A percentile compares a stretch with the other conserved stretches of the same genome.
These are phyloP conservation scores for Mandrillus leucophaeus DNA, from an alignment of 2,113 vertebrate species.

Conservation along the genomic window DNA sequence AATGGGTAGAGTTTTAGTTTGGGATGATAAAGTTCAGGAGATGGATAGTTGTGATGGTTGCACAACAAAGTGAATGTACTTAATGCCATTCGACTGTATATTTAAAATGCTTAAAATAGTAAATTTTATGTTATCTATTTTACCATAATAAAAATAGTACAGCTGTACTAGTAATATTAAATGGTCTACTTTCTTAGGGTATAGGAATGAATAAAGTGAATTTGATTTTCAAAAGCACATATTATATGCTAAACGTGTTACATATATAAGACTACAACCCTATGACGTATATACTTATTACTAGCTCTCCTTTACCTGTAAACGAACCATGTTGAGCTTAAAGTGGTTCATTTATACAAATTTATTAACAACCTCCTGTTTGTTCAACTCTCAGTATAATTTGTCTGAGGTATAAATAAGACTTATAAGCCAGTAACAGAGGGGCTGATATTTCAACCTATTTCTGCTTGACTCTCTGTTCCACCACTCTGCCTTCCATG, in stretches of 20 bases:
- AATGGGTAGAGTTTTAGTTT: conserved; percentile 14
- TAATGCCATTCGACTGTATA: background rate
- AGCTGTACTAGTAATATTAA: background rate
- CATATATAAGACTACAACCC: background rate
- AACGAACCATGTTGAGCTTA: background rate
- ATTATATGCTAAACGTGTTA: background rate
- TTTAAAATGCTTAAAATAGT: background rate
- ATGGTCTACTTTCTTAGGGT: background rate
- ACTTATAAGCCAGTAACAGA: background rate
- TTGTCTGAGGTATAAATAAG: background rate
- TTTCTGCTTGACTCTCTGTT: background rate
- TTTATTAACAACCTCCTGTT: background rate
- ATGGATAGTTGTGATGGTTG: background rate
- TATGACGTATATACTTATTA: background rate
- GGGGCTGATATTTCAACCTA: background rate
- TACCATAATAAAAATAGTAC: background rate
- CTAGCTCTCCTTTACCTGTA: background rate
- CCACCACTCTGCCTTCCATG: background rate
- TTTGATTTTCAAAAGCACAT: conserved; percentile 15
- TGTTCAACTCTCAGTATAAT: background rate
- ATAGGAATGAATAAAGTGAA: conserved; percentile 4
- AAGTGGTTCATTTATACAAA: background rate
- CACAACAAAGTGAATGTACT: background rate
- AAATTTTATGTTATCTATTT: conserved; percentile 4
- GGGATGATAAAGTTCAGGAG: background rate